Base-by-base conservation (phyloP, 2,888 invertebrate genomes). In the Tinea semifulvella region DNA sequence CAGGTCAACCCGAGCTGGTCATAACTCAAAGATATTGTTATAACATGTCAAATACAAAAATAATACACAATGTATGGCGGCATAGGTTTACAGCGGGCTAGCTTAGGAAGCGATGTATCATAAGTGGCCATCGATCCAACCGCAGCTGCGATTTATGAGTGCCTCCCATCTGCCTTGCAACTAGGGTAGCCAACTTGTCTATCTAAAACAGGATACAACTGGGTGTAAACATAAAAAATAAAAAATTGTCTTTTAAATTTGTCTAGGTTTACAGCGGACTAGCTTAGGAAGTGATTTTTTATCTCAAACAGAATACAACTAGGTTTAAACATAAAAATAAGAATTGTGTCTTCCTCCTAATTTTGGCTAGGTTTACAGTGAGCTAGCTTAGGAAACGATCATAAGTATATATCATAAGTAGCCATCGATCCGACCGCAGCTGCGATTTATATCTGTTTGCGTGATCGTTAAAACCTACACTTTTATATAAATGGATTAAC, bases 91-190 rank as follows among this genome's bases (percentile, higher is more conserved):
- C 31, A 14, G 31, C 11, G 26, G 31, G 31, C 13, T 31, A 31
- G 31, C 31, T 31, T 31, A 31, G 31, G 31, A 31, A 31, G 14
- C 31, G 31, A 31, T 31, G 14, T 31, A 31, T 31, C 31, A 31
- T 31, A 31, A 31, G 31, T 31, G 31, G 31, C 13, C 31, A 31
- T 31, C 31, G 31, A 31, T 31, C 31, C 31, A 14, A 31, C 31
- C 31, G 31, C 31, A 31, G 31, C 31, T 31, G 31, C 31, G 31
- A 31, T 31, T 31, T 31, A 31, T 31, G 31, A 31, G 31, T 31
- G 13, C 31, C 31, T 31, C 31, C 13, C 31, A 13, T 31, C 13
- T 31, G 13, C 31, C 31, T 31, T 31, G 31, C 31, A 31, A 13
- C 31, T 31, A 31, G 2, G 11, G 31, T n/a, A 14, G n/a, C 31